These are phyloP conservation scores for Chionomys nivalis DNA, from an alignment of 2,113 vertebrate genomes.

Conservation along the genomic window DNA sequence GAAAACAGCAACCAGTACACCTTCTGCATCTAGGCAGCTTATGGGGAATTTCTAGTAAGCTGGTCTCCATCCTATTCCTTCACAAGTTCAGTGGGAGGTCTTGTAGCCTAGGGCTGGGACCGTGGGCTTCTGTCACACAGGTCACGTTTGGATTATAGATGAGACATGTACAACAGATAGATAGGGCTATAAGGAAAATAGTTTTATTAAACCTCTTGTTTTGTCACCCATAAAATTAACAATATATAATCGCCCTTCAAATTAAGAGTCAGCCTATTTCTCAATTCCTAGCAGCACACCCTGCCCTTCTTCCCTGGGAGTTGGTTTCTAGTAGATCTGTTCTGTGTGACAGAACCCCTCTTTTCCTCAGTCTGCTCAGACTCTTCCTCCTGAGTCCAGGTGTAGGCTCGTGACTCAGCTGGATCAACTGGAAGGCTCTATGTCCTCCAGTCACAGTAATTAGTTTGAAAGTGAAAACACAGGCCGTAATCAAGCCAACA, in stretches of 20 bases:
- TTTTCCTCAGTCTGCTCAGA: background rate
- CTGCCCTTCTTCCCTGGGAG: background rate
- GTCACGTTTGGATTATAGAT: background rate
- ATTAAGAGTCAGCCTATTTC: background rate
- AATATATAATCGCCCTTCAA: background rate
- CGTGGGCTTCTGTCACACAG: background rate
- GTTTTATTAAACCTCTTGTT: conserved; percentile 8
- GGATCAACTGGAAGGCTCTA: background rate
- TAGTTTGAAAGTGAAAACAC: background rate
- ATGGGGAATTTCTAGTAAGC: too few relatives aligned
- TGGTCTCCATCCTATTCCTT: too few relatives aligned
- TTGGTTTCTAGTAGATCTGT: background rate
- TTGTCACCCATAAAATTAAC: conserved; percentile 2
- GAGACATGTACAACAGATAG: background rate
- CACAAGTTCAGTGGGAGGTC: background rate
- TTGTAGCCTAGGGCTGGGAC: background rate
- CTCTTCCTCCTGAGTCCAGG: background rate
- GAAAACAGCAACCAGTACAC: too few relatives aligned
- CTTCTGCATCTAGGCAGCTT: too few relatives aligned
- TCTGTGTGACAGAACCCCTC: background rate
- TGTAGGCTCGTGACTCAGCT: conserved; percentile 3
- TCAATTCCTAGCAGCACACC: background rate
- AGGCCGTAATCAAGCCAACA: background rate
- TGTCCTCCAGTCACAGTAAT: background rate
- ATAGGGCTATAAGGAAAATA: background rate